Evolutionary conservation across 2,113 vertebrate species (phyloP).

Genomic region (Miniopterus natalensis): DNA sequence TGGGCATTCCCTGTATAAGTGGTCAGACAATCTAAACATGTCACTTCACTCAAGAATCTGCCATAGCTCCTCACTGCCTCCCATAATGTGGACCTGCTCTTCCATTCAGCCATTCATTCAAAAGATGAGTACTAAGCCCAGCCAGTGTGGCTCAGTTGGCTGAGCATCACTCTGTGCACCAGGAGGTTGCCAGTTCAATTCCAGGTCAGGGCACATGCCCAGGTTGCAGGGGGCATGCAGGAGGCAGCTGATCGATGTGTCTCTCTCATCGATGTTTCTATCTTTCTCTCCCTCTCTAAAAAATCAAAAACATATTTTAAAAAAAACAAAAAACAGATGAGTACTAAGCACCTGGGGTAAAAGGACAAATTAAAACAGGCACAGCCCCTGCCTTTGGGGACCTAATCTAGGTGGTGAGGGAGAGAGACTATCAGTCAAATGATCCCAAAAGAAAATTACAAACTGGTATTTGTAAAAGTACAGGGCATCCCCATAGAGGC

Average conservation of each 20-base stretch:
- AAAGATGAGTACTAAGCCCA: background rate
- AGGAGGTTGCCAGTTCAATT: no score
- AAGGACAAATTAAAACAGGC: background rate
- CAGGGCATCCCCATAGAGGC: background rate
- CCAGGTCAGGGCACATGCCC: no score
- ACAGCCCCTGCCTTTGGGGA: background rate
- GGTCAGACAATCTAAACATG: background rate
- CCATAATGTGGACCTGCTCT: background rate
- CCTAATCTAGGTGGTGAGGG: background rate
- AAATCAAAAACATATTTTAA: no score
- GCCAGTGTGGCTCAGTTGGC: no score
- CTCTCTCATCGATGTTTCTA: no score
- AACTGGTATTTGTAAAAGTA: background rate
- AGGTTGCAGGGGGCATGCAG: no score
- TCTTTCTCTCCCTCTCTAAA: no score
- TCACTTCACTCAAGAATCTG: background rate
- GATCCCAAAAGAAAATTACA: background rate
- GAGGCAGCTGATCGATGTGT: no score
- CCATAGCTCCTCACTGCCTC: background rate
- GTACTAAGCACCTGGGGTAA: background rate
- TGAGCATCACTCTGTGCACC: no score
- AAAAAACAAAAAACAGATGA: no score
- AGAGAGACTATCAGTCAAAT: background rate
- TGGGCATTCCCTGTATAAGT: background rate
- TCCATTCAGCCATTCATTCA: background rate